Conservation (phyloP, 1,140 invertebrate species). For the Drosophila prosaltans region DNA sequence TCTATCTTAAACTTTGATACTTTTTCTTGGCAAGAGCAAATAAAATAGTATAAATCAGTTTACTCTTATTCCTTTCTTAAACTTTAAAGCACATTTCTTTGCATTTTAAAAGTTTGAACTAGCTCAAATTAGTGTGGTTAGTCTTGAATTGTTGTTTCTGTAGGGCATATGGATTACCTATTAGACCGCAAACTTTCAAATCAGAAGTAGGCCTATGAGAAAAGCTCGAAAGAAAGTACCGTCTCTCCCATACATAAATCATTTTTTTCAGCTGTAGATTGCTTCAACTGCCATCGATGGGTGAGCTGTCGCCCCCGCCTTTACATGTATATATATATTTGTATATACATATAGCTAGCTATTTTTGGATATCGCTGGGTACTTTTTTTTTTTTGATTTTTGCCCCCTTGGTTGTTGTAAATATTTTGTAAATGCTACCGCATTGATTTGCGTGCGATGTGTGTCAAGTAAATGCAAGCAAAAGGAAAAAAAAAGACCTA, state of each 20-base stretch:
- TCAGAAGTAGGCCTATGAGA: slow-evolving; percentile 50
- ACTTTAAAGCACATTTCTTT: no score
- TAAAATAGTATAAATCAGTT: no score
- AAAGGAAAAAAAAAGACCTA: slow-evolving; percentile 19
- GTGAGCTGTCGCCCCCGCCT: slow-evolving; percentile 8
- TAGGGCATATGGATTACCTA: slow-evolving; percentile 4
- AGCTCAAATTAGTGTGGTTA: no score
- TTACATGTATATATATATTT: background rate
- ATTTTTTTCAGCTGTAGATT: slow-evolving; percentile 59
- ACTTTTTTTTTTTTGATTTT: slow-evolving; percentile 33
- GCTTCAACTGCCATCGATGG: slow-evolving; percentile 18
- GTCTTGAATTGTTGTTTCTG: background rate
- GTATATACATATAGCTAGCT: slow-evolving; percentile 31
- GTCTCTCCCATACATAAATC: slow-evolving; percentile 70
- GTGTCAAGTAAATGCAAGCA: slow-evolving; percentile 80
- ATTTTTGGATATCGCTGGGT: slow-evolving; percentile 65
- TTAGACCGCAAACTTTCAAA: slow-evolving; percentile 23
- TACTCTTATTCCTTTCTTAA: no score
- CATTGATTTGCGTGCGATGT: slow-evolving; percentile 80
- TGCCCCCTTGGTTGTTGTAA: slow-evolving; percentile 15
- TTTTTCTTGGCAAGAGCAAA: no score
- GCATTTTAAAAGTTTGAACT: no score
- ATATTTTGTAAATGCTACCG: slow-evolving; percentile 73
- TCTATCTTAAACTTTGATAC: no score
- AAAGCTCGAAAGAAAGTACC: slow-evolving; percentile 51